A percentile compares a stretch with the other conserved stretches of the same genome.
Conservation (phyloP, 2,113 vertebrate species). For the Burhinus oedicnemus region DNA sequence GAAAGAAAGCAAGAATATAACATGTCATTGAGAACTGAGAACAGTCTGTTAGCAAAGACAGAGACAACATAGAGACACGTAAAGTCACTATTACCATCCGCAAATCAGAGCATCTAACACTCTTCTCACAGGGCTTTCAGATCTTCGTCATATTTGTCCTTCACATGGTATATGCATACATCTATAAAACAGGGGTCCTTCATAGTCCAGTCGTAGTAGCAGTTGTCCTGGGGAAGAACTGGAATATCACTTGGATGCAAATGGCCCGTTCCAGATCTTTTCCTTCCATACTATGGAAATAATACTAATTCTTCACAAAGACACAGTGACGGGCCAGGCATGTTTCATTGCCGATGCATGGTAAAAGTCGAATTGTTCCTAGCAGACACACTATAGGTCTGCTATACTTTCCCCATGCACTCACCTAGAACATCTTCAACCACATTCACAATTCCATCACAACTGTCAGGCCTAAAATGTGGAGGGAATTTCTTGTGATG, state of each 20-base stretch:
- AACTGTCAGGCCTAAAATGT: neutral
- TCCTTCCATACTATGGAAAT: neutral
- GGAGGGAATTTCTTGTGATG: neutral
- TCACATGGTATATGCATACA: fast-evolving
- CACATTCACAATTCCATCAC: neutral
- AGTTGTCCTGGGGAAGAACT: neutral
- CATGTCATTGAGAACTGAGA: neutral
- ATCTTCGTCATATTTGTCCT: neutral
- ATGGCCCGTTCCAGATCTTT: neutral
- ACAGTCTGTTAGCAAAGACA: neutral
- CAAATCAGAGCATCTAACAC: neutral
- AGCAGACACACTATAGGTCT: neutral
- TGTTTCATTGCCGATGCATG: neutral
- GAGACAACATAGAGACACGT: neutral
- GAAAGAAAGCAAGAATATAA: neutral
- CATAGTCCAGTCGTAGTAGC: neutral
- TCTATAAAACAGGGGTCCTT: neutral
- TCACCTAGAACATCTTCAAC: neutral
- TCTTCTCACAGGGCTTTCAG: neutral
- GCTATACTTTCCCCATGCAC: neutral
- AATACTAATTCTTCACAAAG: neutral
- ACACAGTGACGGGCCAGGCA: neutral
- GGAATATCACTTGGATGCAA: neutral
- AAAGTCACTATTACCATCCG: neutral
- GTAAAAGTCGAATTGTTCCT: neutral